Conservation (phyloP, 2,888 invertebrate species). For the Tribolium freemani region DNA sequence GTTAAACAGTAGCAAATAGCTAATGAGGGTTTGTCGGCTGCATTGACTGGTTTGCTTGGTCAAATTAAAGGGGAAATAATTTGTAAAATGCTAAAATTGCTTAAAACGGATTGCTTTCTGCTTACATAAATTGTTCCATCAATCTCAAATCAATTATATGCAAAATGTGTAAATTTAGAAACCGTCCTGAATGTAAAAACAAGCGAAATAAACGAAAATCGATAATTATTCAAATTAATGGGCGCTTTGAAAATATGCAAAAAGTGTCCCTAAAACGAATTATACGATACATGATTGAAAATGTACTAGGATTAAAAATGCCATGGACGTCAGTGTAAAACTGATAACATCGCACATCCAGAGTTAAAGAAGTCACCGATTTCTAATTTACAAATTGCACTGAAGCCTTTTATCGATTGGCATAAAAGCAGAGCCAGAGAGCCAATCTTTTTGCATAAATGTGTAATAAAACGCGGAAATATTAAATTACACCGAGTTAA, state of each 20-base stretch:
- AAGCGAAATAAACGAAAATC: neutral
- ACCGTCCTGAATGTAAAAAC: neutral
- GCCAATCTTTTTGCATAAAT: neutral
- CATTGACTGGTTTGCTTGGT: too few species aligned
- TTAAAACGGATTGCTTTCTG: too few species aligned
- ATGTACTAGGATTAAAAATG: neutral
- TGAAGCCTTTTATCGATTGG: neutral
- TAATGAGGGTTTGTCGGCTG: too few species aligned
- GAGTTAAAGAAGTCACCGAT: neutral
- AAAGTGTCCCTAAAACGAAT: neutral
- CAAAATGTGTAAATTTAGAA: neutral
- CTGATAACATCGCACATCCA: neutral
- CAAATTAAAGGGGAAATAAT: too few species aligned
- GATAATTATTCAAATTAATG: neutral
- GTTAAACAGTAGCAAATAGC: too few species aligned
- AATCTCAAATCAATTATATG: neutral
- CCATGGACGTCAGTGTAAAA: neutral
- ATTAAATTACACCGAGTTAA: neutral
- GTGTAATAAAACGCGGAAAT: neutral
- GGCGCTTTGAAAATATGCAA: neutral
- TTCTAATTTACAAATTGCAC: neutral
- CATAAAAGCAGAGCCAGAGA: neutral
- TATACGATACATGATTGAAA: neutral
- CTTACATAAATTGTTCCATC: too few species aligned
- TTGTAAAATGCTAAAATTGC: too few species aligned